Conservation (phyloP, 1,140 invertebrate species). For the Sipha flava region DNA sequence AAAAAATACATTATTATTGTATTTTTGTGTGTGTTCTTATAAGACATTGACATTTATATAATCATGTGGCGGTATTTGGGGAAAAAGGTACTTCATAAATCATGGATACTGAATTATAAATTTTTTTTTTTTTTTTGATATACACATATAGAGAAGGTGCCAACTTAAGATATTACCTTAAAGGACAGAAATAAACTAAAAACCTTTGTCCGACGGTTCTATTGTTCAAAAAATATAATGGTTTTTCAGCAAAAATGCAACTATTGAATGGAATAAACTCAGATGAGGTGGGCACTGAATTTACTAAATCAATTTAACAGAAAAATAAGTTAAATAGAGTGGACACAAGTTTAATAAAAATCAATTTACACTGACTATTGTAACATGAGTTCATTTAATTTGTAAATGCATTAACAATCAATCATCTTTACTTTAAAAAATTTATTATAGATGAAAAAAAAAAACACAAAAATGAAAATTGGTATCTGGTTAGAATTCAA, state of each 20-base stretch:
- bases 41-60: background rate
- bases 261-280: background rate
- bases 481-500: too few relatives aligned
- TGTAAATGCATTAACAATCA: too few relatives aligned
- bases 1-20: background rate
- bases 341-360: background rate
- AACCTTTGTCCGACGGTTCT: background rate
- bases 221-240: background rate
- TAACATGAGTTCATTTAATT: too few relatives aligned
- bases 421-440: too few relatives aligned
- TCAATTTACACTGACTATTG: background rate
- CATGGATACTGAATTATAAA: background rate
- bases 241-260: background rate
- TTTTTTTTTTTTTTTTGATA: background rate
- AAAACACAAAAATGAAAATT: too few relatives aligned
- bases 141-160: background rate
- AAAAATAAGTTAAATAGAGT: background rate
- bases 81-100: background rate
- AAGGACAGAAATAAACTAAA: background rate
- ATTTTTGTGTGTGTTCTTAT: background rate
- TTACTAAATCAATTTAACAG: background rate
- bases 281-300: background rate
- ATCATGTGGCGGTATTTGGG: background rate
- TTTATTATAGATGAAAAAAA: too few relatives aligned
- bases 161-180: constrained; percentile 13